phyloP scores from a whole-genome alignment of 2,888 invertebrate species.

The Drosophila neutralis region DNA sequence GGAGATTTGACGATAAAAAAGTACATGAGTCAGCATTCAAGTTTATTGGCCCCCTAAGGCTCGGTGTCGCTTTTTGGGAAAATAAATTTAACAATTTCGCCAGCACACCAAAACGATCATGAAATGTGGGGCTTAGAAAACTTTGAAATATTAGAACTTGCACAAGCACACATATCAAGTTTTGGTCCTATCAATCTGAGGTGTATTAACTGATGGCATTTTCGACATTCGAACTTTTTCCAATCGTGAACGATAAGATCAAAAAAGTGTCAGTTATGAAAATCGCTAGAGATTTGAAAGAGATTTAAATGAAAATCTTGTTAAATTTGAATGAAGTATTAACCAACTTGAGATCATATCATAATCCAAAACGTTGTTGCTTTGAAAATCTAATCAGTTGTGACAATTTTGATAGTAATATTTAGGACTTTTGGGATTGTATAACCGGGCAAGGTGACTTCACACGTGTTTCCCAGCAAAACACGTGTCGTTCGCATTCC shows the following conservation, averaged over 20 bases:
- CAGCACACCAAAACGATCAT: conserved; percentile 13
- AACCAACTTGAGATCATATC: not conserved
- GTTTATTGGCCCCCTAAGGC: conserved; percentile 40
- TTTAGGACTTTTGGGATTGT: not conserved
- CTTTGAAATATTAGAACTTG: conserved; percentile 10
- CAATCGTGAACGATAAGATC: not conserved
- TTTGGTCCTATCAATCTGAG: not conserved
- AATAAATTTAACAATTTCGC: conserved; percentile 18
- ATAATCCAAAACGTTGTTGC: not conserved
- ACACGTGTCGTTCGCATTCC: conserved; percentile 33
- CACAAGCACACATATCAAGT: not conserved
- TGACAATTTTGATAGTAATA: not conserved
- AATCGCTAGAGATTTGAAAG: not conserved
- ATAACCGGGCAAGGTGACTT: conserved; percentile 1
- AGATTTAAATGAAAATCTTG: not conserved
- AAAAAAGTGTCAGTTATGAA: not conserved
- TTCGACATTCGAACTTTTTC: not conserved
- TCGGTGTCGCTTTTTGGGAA: conserved; percentile 14
- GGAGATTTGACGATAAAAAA: conserved; percentile 28
- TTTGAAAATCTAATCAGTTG: not conserved
- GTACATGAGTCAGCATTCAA: conserved; percentile 35
- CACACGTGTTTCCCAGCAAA: conserved; percentile 1
- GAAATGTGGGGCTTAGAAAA: not conserved
- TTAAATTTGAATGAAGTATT: not conserved
- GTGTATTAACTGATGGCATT: not conserved